Conservation (phyloP, 2,888 invertebrate genomes). For the Agrenia bidenticulata region DNA sequence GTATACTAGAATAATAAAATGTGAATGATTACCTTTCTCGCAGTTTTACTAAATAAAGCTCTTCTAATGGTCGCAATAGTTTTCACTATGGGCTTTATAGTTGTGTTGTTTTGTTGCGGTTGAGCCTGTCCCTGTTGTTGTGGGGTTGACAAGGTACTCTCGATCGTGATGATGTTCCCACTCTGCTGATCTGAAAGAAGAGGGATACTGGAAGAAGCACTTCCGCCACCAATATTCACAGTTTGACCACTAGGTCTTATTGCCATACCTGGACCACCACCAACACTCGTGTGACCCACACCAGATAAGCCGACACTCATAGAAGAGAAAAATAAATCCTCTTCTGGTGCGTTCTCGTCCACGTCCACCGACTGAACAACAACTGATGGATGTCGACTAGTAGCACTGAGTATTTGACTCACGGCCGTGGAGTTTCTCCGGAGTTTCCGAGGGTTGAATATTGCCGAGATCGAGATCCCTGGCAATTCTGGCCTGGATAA, state of each 20-base stretch:
- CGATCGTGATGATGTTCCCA: slow-evolving; percentile 45
- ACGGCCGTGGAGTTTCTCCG: slow-evolving; percentile 52
- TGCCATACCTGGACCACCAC: slow-evolving; percentile 45
- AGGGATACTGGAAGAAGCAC: slow-evolving; percentile 48
- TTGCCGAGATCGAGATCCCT: slow-evolving; percentile 71
- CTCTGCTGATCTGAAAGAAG: slow-evolving; percentile 47
- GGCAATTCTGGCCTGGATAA: slow-evolving; percentile 52
- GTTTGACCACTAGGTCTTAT: slow-evolving; percentile 51
- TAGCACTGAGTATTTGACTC: slow-evolving; percentile 49
- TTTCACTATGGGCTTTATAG: slow-evolving; percentile 52
- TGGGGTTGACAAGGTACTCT: slow-evolving; percentile 36
- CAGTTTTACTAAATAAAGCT: slow-evolving; percentile 53
- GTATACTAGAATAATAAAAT: no score
- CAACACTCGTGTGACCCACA: slow-evolving; percentile 15
- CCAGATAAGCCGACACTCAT: slow-evolving; percentile 23
- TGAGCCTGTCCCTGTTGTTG: slow-evolving; percentile 24
- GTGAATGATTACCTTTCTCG: slow-evolving; percentile 53
- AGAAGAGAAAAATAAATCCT: slow-evolving; percentile 44
- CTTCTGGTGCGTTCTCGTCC: slow-evolving; percentile 60
- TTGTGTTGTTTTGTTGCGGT: slow-evolving; percentile 39
- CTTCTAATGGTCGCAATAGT: slow-evolving; percentile 50
- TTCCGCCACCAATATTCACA: slow-evolving; percentile 27
- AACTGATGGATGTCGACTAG: slow-evolving; percentile 56
- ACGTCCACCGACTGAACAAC: no score
- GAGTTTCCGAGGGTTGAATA: slow-evolving; percentile 70